phyloP scores from a whole-genome alignment of 1,140 invertebrate genomes.

The Drosophila repleta region DNA sequence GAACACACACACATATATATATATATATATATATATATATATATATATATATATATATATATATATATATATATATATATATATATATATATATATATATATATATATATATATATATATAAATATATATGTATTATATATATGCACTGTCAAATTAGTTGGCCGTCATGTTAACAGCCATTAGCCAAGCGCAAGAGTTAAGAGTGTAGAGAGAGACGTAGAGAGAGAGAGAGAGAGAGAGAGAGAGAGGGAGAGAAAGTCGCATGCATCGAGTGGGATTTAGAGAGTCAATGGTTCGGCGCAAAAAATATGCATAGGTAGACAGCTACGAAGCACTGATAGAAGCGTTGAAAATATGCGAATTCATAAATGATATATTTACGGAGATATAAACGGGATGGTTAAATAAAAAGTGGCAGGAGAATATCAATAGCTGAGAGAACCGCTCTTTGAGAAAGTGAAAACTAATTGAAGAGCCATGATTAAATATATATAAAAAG shows the following conservation, averaged over 20 bases:
- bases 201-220: not conserved
- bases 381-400: not conserved
- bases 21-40: constrained; percentile 18
- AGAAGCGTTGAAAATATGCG: constrained; percentile 7
- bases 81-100: too few relatives aligned
- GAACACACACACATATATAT: constrained; percentile 9
- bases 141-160: constrained; percentile 69
- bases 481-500: not conserved
- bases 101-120: constrained; percentile 13
- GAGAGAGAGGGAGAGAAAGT: not conserved
- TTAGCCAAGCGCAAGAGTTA: constrained; percentile 9
- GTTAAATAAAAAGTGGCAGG: not conserved
- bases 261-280: not conserved
- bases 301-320: not conserved
- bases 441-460: too few relatives aligned
- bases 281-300: not conserved
- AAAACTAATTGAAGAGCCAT: too few relatives aligned
- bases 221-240: too few relatives aligned
- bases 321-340: not conserved
- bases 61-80: constrained; percentile 17
- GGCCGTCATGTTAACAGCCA: constrained; percentile 52
- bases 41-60: constrained; percentile 14
- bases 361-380: not conserved
- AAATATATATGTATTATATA: constrained; percentile 16
- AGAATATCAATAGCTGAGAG: not conserved